Evolutionary conservation across 2,113 vertebrate genomes (phyloP).

Genomic region (Xiphias gladius): DNA sequence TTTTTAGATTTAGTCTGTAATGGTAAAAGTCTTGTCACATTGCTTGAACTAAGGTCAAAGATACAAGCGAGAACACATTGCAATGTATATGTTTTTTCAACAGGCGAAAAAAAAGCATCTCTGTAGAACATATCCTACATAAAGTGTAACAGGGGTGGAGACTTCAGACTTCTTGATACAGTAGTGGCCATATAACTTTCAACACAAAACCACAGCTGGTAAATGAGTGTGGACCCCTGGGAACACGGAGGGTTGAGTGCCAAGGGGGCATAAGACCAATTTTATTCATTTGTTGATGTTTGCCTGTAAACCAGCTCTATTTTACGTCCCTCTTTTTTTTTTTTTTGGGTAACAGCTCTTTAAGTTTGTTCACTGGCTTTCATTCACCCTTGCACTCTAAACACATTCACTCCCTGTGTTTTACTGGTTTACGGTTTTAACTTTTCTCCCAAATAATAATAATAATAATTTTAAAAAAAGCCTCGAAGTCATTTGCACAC

Average conservation of each 20-base stretch:
- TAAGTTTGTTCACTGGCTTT: not conserved
- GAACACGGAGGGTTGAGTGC: not conserved
- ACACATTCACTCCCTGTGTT: too few relatives aligned
- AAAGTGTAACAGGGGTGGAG: not conserved
- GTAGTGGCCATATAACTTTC: slow-evolving; percentile 8
- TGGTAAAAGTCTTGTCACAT: not conserved
- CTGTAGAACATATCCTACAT: not conserved
- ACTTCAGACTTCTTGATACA: not conserved
- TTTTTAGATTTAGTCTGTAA: not conserved
- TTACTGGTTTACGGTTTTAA: too few relatives aligned
- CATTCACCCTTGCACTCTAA: not conserved
- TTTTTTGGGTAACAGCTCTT: not conserved
- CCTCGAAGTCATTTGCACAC: not conserved
- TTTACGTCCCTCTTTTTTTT: too few relatives aligned
- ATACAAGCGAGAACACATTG: too few relatives aligned
- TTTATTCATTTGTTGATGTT: slow-evolving; percentile 3
- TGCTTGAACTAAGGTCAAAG: too few relatives aligned
- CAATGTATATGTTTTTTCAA: not conserved
- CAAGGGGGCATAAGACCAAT: not conserved
- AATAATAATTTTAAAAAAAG: too few relatives aligned
- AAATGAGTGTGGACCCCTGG: slow-evolving; percentile 5
- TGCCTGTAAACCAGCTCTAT: not conserved
- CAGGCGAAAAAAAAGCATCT: slow-evolving; percentile 8
- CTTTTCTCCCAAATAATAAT: too few relatives aligned
- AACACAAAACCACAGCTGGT: slow-evolving; percentile 42